A percentile compares a stretch with the other conserved stretches of the same genome.
phyloP scores from a whole-genome alignment of 2,113 vertebrate genomes.

The Eulemur macaco region DNA sequence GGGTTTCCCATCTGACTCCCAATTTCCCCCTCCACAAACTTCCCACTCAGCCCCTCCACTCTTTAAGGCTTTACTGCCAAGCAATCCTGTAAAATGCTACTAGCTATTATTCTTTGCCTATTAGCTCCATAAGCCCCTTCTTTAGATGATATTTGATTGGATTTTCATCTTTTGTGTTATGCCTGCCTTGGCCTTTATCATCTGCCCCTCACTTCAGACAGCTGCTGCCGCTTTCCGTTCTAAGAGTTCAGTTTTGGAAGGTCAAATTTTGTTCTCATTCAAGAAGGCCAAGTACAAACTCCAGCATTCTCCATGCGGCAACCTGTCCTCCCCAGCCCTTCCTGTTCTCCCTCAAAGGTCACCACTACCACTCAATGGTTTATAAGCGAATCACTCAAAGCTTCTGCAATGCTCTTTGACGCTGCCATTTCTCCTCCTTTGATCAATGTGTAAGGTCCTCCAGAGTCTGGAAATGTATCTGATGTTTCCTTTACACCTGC shows the following conservation, averaged over 20 bases:
- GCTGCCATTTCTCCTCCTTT: neutral
- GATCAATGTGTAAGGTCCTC: neutral
- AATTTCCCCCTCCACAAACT: neutral
- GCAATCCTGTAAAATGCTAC: neutral
- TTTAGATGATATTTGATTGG: neutral
- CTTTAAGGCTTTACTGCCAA: neutral
- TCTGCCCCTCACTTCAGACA: neutral
- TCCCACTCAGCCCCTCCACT: neutral
- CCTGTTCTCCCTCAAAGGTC: neutral
- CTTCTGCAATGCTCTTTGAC: neutral
- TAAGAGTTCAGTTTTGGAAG: neutral
- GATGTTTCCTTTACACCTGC: neutral
- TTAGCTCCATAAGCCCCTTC: neutral
- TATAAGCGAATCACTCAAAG: neutral
- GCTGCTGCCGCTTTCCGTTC: neutral
- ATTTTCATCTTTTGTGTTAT: neutral
- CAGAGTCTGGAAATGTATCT: neutral
- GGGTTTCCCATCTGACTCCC: neutral
- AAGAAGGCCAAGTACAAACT: neutral
- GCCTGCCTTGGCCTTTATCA: neutral
- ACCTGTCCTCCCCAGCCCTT: neutral
- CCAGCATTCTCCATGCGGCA: neutral
- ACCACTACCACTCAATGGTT: neutral
- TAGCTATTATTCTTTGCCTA: neutral
- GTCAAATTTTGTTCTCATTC: neutral